Base-by-base conservation (phyloP, 92 coral and sea anemone species). In the Chrysogorgia sp. region DNA sequence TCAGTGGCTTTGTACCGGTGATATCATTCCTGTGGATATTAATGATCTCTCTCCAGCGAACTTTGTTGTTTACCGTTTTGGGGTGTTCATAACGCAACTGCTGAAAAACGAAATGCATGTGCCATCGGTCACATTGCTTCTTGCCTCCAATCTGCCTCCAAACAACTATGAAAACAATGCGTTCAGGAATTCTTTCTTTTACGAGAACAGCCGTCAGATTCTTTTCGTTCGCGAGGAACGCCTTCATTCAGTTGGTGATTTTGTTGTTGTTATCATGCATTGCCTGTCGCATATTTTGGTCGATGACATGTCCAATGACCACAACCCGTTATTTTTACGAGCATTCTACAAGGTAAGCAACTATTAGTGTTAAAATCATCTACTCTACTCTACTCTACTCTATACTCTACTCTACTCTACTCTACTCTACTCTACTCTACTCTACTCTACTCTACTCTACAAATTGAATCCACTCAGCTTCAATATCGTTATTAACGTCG, bases 341-440 rank as follows among this genome's bases (percentile, higher is more conserved):
- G 97, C 92, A 68, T 94, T 94, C 81, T 94, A 94, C 76, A 94
- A 91, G 98, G 98, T 94, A n/a, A n/a, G n/a, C n/a, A n/a, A n/a
- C n/a, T n/a, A n/a, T n/a, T 74, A 40, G 72, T 72, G 15, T 40
- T 15, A 2, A 10, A n/a, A 29, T 29, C 5, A 5, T 37, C 43
- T 37, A 37, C 43, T 37, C 43, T 37, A 37, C 43, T 37, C 43
- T 37, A 37, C 43, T 37, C 43, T 37, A 37, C 43, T 37, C 43
- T 37, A 37, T 37, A 37, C 43, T 37, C 43, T 37, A 37, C 43
- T 37, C 43, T 37, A 37, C 43, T 37, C 43, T 37, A 37, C 43
- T 37, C 43, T 37, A 37, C 43, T 37, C 43, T 37, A 37, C 43
- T 37, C 43, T 37, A 37, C 43, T 37, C 43, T 37, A 37, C 43